phyloP scores from a whole-genome alignment of 1,140 invertebrate genomes.

The Bombus consobrinus region DNA sequence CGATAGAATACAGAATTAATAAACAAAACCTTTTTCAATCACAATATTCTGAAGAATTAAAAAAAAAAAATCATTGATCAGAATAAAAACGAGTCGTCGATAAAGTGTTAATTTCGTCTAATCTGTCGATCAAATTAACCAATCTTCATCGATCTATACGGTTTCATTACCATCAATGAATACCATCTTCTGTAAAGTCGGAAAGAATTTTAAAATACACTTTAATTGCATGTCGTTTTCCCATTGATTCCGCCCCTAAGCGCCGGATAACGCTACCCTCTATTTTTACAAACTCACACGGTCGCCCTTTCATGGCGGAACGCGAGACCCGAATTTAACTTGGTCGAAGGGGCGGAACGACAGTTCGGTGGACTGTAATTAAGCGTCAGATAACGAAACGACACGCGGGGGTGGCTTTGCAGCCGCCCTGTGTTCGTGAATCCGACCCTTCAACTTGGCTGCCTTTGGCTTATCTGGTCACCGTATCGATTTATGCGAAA shows the following conservation, averaged over 20 bases:
- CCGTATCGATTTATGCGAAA: conserved; percentile 27
- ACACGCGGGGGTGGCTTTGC: conserved; percentile 1
- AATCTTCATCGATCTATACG: background rate
- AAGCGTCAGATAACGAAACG: conserved; percentile 28
- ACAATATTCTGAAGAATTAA: too few species aligned
- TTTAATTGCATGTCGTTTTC: background rate
- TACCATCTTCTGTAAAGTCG: too few species aligned
- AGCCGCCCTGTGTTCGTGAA: background rate
- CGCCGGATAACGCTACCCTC: background rate
- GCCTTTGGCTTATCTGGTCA: conserved; percentile 1
- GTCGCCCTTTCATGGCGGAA: background rate
- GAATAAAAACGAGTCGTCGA: too few species aligned
- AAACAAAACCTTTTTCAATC: too few species aligned
- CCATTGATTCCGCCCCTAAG: background rate
- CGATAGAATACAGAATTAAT: too few species aligned
- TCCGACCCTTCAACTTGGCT: background rate
- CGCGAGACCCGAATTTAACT: background rate
- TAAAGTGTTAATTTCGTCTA: too few species aligned
- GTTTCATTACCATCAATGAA: background rate
- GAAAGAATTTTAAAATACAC: background rate
- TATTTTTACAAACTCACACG: background rate
- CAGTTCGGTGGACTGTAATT: conserved; percentile 27
- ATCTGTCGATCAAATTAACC: background rate
- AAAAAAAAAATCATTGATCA: too few species aligned
- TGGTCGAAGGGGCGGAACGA: background rate